Evolutionary conservation across 2,797 vertebrate species (phyloP), one percentile per base, ranked within the genome.

Genomic region (Urophycis tenuis): DNA sequence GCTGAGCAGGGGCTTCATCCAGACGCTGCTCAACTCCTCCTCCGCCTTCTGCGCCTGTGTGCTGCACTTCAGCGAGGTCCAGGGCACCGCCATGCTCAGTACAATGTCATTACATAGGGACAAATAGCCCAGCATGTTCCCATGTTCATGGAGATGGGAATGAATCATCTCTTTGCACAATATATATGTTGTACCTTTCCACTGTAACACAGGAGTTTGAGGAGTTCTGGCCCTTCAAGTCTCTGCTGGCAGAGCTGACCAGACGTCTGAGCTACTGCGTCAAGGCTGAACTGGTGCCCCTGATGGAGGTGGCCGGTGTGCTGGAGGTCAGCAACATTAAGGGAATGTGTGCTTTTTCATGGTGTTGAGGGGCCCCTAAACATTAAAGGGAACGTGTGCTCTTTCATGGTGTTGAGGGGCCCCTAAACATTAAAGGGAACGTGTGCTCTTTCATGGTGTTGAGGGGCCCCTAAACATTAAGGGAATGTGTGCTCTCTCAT

Each of bases 231-330:
- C 93, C 96, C 15, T 98, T 95, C 79, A 94, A 89, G 84, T 93
- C 95, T 34, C 93, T 99, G 75, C 90, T 99, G 81, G 75, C 79
- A 1, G 96, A 98, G 82, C 90, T 99, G 84, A 97, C 90, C 8
- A 94, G 94, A 35, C 92, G 92, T 74, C 78, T 99, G 82, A 97
- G 94, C 0, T 99, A 98, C 88, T 99, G 97, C 34, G 97, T 97
- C 17, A 95, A 92, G 87, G 81, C 92, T 0, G 97, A 99, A 31
- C 94, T 99, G 29, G 89, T 99, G 81, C 96, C 97, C 3, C 94
- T 99, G 81, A 99, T 99, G 97, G 97, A 99, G 86, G 96, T 99
- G 74, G 87, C 93, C 0, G 97, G 97, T 10, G 95, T 99, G 82
- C 90, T 94, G 90, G 95, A 99, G 96, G 97, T 97, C n/a, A 29